Evolutionary conservation across 2,888 invertebrate genomes (phyloP), one percentile per base, ranked within the genome.

Genomic region (Muscina levida): DNA sequence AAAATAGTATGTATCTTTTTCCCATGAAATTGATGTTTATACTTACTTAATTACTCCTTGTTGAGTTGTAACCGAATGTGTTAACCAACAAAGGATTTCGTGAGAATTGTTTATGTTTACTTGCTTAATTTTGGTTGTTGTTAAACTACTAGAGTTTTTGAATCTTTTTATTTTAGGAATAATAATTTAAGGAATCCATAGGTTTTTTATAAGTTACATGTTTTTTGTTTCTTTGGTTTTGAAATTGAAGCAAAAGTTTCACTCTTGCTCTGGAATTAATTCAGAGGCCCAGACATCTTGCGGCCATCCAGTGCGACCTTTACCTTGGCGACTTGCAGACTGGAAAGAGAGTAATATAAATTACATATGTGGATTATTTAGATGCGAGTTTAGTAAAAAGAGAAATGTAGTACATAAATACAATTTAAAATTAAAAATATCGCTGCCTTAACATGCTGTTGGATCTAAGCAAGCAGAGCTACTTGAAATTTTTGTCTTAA

Each of bases 231-330:
- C 22, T 70, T 24, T 13, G 59, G 42, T 51, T 6, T 19, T 10
- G 17, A 62, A 22, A 48, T n/a, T 26, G 17, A 15, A n/a, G 66
- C 66, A 72, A 70, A 37, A 59, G 57, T 67, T 56, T 84, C 84
- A 85, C 82, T 90, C 95, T 94, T 86, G 93, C 94, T 90, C 96
- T 94, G 84, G 88, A 82, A 85, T 80, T 73, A 96, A 90, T 87
- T 96, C 96, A 48, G 97, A 91, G 0, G 97, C 98, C 98, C 98
- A 98, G 83, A 98, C 98, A 90, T 97, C 97, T 87, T 98, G 97
- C 0, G 98, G 98, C 98, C 98, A 98, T 13, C 98, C 98, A 0
- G 98, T 98, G 76, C 98, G 93, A 0, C 97, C 97, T 90, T 97
- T 97, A 13, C 82, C 82, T 56, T 86, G 82, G 31, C 85, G 79